Evolutionary conservation across 2,797 vertebrate species (phyloP), one percentile per base, ranked within the genome.

Genomic region (Hybognathus amarus): DNA sequence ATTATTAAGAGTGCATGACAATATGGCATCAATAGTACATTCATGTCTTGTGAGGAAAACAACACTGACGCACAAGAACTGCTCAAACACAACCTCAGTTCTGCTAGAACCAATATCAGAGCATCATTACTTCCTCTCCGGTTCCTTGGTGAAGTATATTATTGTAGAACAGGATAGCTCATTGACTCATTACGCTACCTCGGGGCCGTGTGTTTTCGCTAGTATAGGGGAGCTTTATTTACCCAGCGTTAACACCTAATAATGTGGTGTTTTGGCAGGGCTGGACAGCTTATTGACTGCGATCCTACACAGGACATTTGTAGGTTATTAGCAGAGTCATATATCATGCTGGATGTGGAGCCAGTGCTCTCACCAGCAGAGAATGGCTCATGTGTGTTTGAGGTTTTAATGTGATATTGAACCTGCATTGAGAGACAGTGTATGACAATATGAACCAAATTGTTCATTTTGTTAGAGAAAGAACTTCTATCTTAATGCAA

Each of bases 161-260:
- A 87, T 80, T 86, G 61, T 68, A 80, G 79, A 77, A 73, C 68
- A 73, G 54, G 24, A 75, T 70, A 66, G 69, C 45, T 71, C 85
- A 78, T 82, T 87, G 87, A 84, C 64, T 70, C 67, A 20, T 69
- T 70, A 73, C 42, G 79, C 66, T 76, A 82, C 74, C 80, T 66
- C 50, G 2, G 13, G 68, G 54, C 68, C 40, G 77, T 15, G 47
- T 88, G 87, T 88, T 88, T n/a, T 83, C 85, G 63, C 45, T 83
- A 79, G 86, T 80, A 64, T 64, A 83, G 59, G 76, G 33, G 73
- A 63, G 80, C 85, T 83, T n/a, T 86, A 75, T 77, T 77, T 78
- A 85, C 70, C 30, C 63, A 69, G 80, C 10, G 24, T 86, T 89
- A 83, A 86, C 78, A 77, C 82, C 66, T 86, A 71, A 85, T 87